These are phyloP conservation scores for Drosophila jambulina DNA, from an alignment of 1,140 invertebrate species.

Conservation along the genomic window DNA sequence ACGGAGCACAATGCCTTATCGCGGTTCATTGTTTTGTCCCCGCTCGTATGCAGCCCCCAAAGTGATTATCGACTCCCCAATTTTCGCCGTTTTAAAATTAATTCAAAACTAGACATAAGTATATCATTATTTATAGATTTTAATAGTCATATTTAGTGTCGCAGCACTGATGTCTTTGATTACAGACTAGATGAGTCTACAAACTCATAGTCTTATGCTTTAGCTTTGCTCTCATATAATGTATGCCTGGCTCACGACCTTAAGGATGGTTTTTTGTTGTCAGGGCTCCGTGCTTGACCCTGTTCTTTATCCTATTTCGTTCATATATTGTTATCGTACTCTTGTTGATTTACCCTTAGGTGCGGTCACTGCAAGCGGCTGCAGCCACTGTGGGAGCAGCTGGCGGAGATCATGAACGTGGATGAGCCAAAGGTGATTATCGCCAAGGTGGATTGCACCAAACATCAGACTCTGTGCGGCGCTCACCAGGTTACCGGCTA, in stretches of 20 bases:
- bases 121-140: neutral
- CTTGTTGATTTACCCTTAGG: constrained; percentile 85
- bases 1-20: constrained; percentile 35
- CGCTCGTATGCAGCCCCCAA: constrained; percentile 13
- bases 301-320: neutral
- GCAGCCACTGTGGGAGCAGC: constrained; percentile 89
- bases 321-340: too few relatives aligned
- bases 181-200: neutral
- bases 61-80: constrained; percentile 19
- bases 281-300: neutral
- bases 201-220: neutral
- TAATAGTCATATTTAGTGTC: neutral
- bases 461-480: constrained; percentile 89
- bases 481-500: constrained; percentile 91
- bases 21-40: constrained; percentile 29
- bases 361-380: constrained; percentile 90
- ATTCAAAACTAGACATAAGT: too few relatives aligned
- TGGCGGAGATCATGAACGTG: constrained; percentile 89
- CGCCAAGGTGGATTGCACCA: constrained; percentile 92
- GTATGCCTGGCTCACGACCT: neutral
- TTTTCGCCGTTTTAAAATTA: constrained; percentile 5
- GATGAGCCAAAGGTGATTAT: constrained; percentile 88
- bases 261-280: neutral
- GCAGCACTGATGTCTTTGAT: neutral
- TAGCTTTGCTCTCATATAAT: too few relatives aligned